Evolutionary conservation across 2,113 vertebrate genomes (phyloP).

Genomic region (Hippocampus comes): DNA sequence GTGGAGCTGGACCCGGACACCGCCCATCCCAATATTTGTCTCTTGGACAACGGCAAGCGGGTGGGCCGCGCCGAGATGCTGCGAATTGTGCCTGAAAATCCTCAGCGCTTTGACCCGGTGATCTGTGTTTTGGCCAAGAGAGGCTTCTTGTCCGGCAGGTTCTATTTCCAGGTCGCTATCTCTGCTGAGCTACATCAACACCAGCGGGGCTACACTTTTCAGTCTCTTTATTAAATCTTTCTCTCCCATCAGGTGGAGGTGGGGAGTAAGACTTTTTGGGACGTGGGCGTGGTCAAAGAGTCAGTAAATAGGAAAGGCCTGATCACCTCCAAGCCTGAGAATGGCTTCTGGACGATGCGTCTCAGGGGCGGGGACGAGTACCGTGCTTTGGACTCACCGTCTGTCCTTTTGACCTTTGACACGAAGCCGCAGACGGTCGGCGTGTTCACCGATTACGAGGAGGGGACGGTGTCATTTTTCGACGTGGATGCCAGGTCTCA

Average conservation of each 20-base stretch:
- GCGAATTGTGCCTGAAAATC: slow-evolving; percentile 56
- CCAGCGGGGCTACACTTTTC: neutral
- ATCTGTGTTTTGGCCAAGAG: slow-evolving; percentile 68
- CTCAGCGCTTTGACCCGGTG: slow-evolving; percentile 61
- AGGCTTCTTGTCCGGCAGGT: slow-evolving; percentile 65
- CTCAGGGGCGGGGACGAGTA: slow-evolving; percentile 65
- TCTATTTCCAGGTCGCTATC: slow-evolving; percentile 66
- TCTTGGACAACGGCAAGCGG: slow-evolving; percentile 59
- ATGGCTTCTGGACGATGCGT: slow-evolving; percentile 75
- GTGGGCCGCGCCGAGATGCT: slow-evolving; percentile 54
- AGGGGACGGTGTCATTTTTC: slow-evolving; percentile 59
- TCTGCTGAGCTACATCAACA: neutral
- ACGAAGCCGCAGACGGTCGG: slow-evolving; percentile 46
- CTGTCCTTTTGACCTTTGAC: slow-evolving; percentile 30
- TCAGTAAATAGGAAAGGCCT: slow-evolving; percentile 70
- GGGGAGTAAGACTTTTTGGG: slow-evolving; percentile 71
- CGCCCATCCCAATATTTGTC: slow-evolving; percentile 61
- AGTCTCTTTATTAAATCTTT: neutral
- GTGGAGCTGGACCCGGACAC: slow-evolving; percentile 59
- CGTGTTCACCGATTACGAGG: slow-evolving; percentile 59
- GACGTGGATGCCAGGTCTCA: slow-evolving; percentile 40
- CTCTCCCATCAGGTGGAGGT: slow-evolving; percentile 47
- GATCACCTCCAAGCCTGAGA: slow-evolving; percentile 64
- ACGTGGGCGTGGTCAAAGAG: slow-evolving; percentile 72
- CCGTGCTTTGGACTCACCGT: slow-evolving; percentile 60